phyloP scores from a whole-genome alignment of 2,888 invertebrate genomes.

The Aphrophora alni region DNA sequence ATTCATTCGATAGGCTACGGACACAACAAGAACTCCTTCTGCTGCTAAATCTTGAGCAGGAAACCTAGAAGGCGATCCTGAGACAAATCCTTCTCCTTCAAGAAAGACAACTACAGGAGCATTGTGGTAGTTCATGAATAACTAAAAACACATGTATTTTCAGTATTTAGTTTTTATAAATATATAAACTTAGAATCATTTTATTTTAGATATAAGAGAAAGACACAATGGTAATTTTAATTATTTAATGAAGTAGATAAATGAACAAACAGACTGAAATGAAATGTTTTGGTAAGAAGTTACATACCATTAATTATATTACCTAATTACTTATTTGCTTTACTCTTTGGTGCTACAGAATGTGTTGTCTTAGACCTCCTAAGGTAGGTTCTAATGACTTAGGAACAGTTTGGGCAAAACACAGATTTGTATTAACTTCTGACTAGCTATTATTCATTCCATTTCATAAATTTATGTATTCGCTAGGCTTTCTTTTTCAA shows the following conservation, averaged over 20 bases:
- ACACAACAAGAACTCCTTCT: slow-evolving; percentile 73
- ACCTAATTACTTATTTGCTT: too few species aligned
- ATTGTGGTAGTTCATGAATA: slow-evolving; percentile 59
- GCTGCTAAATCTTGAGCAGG: slow-evolving; percentile 75
- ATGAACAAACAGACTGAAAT: too few species aligned
- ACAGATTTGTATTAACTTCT: too few species aligned
- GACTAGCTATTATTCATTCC: too few species aligned
- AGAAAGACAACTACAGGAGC: slow-evolving; percentile 74
- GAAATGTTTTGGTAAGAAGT: too few species aligned
- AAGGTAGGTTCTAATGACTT: too few species aligned
- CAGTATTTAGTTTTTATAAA: background rate
- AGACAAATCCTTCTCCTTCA: slow-evolving; percentile 67
- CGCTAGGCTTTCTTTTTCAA: too few species aligned
- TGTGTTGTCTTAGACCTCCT: too few species aligned
- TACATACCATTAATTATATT: too few species aligned
- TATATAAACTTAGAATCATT: background rate
- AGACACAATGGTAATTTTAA: background rate
- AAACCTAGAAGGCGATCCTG: slow-evolving; percentile 47
- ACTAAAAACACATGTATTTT: slow-evolving; percentile 46
- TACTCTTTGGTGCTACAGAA: too few species aligned
- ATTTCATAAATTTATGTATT: too few species aligned
- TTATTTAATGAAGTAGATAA: background rate
- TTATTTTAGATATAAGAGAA: background rate
- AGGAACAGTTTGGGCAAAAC: too few species aligned
- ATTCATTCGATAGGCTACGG: slow-evolving; percentile 73